Percentiles rank a stretch among this genome's conserved stretches.
Evolutionary conservation across 2,113 vertebrate genomes (phyloP).

Genomic region (Hyperopisus bebe): DNA sequence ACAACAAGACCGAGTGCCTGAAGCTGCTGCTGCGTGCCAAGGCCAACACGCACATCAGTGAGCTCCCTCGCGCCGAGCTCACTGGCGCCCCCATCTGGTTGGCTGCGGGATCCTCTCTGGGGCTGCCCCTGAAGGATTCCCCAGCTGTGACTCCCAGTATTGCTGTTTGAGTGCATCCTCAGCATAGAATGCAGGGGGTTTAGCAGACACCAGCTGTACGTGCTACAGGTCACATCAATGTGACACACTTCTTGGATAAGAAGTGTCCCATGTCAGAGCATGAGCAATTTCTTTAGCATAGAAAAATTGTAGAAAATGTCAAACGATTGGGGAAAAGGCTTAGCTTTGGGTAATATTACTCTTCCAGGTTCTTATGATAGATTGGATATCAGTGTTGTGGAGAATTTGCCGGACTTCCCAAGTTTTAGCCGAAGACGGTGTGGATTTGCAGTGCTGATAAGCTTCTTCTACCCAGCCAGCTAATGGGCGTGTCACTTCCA

Average conservation of each 20-base stretch:
- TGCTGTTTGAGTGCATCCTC: background rate
- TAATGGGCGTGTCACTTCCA: background rate
- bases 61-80: slow-evolving; percentile 24
- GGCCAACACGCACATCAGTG: slow-evolving; percentile 55
- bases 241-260: background rate
- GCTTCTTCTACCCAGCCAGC: background rate
- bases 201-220: background rate
- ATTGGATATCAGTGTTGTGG: background rate
- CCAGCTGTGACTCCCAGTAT: background rate
- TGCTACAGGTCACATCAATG: background rate
- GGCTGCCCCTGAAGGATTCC: background rate
- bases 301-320: background rate
- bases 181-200: background rate
- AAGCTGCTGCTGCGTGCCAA: slow-evolving; percentile 61
- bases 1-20: slow-evolving; percentile 59
- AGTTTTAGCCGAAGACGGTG: background rate
- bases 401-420: background rate
- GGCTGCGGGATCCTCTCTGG: background rate
- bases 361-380: background rate
- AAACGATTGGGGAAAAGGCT: background rate
- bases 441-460: background rate
- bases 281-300: background rate
- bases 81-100: background rate
- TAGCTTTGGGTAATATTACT: background rate
- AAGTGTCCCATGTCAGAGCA: background rate